Evolutionary conservation across 2,888 invertebrate genomes (phyloP), one percentile per base, ranked within the genome.

Genomic region (Mythimna ferrago): DNA sequence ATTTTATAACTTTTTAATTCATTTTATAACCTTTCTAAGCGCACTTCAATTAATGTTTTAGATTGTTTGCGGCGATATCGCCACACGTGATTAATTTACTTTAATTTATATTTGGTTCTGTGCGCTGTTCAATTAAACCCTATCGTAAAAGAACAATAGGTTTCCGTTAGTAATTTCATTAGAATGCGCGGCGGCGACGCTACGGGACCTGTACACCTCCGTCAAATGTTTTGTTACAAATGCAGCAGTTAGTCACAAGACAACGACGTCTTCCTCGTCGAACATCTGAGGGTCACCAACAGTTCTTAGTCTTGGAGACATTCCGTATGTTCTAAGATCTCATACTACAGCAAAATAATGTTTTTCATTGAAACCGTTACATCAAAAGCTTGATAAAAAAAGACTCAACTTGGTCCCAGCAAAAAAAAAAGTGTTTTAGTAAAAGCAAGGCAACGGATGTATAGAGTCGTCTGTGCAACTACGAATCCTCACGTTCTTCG

Each of bases 1-100:
- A 76, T 84, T 76, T 53, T 56, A 70, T 66, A 66, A 61, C 32
- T 48, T 67, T 66, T 58, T 78, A 77, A 83, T 77, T 78, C 66
- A 79, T 85, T 80, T 61, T 63, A 64, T 74, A 66, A 67, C 62
- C 54, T 75, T 67, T 54, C 64, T 63, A 57, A 65, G 38, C 21
- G 53, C 19, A 60, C 41, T 71, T 67, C 71, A 67, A 76, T 81
- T 76, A 70, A 62, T 57, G 61, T 75, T 57, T 71, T 26, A 53
- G 38, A 70, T 71, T 66, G 16, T 56, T 41, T 58, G 21, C 38
- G 60, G 44, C 11, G 53, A 57, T 71, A 51, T 70, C 58, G 48
- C 35, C 10, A 54, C 62, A 58, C 44, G 44, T 64, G 58, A 71
- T 76, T 54, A 35, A 67, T 74, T 80, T 44, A 57, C 44, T 38